phyloP scores from a whole-genome alignment of 2,888 invertebrate genomes.

The Agriopis aurantiaria region DNA sequence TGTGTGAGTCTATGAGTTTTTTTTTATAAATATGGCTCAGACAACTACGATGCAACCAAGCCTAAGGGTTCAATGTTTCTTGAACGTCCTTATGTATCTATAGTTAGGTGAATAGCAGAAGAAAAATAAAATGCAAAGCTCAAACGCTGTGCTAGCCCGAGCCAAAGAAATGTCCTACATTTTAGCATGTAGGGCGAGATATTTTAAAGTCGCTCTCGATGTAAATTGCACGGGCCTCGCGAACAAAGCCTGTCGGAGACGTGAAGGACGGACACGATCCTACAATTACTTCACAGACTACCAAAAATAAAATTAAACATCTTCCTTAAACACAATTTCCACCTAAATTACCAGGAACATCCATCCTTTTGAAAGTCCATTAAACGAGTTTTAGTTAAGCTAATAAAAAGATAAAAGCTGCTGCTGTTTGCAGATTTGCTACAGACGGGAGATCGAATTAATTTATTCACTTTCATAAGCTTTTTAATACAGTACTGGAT shows the following conservation, averaged over 20 bases:
- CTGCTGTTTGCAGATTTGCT: conserved; percentile 35
- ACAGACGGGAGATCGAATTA: conserved; percentile 29
- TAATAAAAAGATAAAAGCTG: conserved; percentile 38
- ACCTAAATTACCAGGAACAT: conserved; percentile 37
- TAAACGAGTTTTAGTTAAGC: conserved; percentile 40
- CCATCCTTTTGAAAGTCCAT: conserved; percentile 36
- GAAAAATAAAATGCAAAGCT: conserved; percentile 12
- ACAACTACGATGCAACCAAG: no score
- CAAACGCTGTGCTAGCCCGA: conserved; percentile 1
- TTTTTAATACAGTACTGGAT: conserved; percentile 11
- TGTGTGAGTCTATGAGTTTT: no score
- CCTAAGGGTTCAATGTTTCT: background rate
- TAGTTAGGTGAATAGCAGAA: background rate
- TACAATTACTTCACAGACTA: conserved; percentile 27
- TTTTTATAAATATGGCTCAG: no score
- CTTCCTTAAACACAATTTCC: conserved; percentile 39
- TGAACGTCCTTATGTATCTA: background rate
- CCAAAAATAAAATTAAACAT: conserved; percentile 38
- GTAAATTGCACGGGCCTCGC: conserved; percentile 67
- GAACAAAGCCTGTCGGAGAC: conserved; percentile 54
- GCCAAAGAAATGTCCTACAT: conserved; percentile 25
- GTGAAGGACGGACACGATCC: conserved; percentile 44
- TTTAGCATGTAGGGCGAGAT: conserved; percentile 33
- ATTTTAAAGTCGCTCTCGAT: conserved; percentile 63
- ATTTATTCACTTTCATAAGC: conserved; percentile 29